These are phyloP conservation scores for Spodoptera littoralis DNA, from an alignment of 2,888 invertebrate genomes.

Conservation along the genomic window DNA sequence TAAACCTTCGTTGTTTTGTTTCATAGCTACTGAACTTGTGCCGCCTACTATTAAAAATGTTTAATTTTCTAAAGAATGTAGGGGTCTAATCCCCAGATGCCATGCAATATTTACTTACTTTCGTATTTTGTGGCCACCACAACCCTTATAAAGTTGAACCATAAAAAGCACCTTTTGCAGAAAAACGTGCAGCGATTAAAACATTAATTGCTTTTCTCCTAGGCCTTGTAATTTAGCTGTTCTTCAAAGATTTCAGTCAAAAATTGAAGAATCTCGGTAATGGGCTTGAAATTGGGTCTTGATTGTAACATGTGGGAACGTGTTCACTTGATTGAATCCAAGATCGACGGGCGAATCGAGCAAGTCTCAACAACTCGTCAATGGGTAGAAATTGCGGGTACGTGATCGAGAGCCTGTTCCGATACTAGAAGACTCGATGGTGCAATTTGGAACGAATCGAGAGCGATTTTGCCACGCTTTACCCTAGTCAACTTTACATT, in stretches of 20 bases:
- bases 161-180: conserved; percentile 45
- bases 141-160: conserved; percentile 45
- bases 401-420: conserved; percentile 70
- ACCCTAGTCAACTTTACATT: conserved; percentile 60
- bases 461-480: conserved; percentile 60
- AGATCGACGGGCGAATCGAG: conserved; percentile 56
- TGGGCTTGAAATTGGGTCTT: conserved; percentile 31
- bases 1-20: conserved; percentile 8
- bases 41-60: conserved; percentile 14
- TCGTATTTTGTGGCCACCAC: conserved; percentile 22
- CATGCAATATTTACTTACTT: conserved; percentile 33
- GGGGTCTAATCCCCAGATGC: conserved; percentile 16
- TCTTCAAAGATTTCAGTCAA: conserved; percentile 27
- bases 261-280: conserved; percentile 16
- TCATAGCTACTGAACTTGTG: conserved; percentile 12
- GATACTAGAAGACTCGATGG: conserved; percentile 63
- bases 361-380: conserved; percentile 59
- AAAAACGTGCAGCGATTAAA: conserved; percentile 46
- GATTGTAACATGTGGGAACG: conserved; percentile 44
- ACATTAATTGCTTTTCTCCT: conserved; percentile 37
- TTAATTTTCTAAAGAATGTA: conserved; percentile 25
- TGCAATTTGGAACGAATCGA: conserved; percentile 70
- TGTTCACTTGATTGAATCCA: conserved; percentile 58
- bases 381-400: conserved; percentile 65
- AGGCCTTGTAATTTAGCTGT: conserved; percentile 35